Evolutionary conservation across 2,797 vertebrate species (phyloP).

Genomic region (Typhlichthys eigenmanni): DNA sequence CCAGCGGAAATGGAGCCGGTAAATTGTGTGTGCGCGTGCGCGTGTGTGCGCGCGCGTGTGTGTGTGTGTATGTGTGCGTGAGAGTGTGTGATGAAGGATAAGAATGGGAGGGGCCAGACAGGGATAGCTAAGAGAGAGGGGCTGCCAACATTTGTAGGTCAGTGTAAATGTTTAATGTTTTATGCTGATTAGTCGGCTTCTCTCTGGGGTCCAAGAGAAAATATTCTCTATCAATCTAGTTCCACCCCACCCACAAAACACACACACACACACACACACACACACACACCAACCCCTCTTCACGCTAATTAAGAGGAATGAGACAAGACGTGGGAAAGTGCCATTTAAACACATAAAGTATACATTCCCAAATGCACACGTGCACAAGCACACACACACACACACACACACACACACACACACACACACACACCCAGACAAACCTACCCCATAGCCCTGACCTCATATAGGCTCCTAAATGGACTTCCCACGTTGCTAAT

Average conservation of each 20-base stretch:
- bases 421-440: not conserved
- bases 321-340: conserved; percentile 73
- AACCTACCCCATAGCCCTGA: conserved; percentile 11
- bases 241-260: not conserved
- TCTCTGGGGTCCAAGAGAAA: conserved; percentile 35
- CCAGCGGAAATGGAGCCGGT: conserved; percentile 47
- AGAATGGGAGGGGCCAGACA: conserved; percentile 23
- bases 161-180: conserved; percentile 81
- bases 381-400: conserved; percentile 16
- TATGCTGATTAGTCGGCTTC: conserved; percentile 67
- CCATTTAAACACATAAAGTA: conserved; percentile 67
- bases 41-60: conserved; percentile 25
- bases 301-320: conserved; percentile 75
- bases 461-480: conserved; percentile 7
- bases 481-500: no score
- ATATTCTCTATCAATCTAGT: conserved; percentile 29
- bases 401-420: not conserved
- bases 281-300: conserved; percentile 43
- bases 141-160: conserved; percentile 75
- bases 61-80: conserved; percentile 24
- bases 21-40: conserved; percentile 25
- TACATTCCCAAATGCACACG: conserved; percentile 50
- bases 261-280: conserved; percentile 1
- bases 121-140: conserved; percentile 46
- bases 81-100: conserved; percentile 10